These are phyloP conservation scores for Macrostomum lignano DNA, from an alignment of 1,140 invertebrate genomes.

Conservation along the genomic window DNA sequence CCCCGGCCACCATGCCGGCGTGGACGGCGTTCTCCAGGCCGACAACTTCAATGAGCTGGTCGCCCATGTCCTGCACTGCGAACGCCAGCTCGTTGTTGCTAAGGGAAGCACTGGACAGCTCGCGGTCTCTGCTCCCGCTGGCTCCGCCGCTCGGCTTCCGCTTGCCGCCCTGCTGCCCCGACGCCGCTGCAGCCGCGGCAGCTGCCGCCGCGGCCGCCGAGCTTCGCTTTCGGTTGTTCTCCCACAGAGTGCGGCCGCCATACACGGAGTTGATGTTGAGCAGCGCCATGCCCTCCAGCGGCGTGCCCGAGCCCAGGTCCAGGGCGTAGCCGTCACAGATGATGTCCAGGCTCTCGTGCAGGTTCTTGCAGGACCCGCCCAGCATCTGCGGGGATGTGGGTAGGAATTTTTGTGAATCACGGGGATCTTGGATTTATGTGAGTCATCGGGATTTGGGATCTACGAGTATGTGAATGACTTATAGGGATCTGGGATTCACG, in stretches of 20 bases:
- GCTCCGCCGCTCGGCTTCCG: no score
- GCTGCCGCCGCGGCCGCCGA: conserved; percentile 15
- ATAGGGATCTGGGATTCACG: no score
- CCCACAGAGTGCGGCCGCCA: conserved; percentile 83
- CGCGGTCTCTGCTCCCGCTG: no score
- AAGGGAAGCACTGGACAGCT: no score
- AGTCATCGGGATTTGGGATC: no score
- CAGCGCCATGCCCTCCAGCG: conserved; percentile 66
- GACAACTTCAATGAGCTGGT: conserved; percentile 74
- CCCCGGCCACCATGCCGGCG: conserved; percentile 77
- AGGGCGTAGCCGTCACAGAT: conserved; percentile 68
- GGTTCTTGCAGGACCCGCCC: conserved; percentile 73
- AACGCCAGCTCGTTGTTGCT: no score
- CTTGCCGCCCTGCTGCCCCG: no score
- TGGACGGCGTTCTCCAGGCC: conserved; percentile 77
- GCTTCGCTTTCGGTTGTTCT: no score
- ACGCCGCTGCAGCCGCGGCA: no score
- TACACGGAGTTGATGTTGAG: conserved; percentile 86
- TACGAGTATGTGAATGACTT: no score
- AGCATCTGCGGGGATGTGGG: conserved; percentile 83
- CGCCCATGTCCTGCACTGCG: conserved; percentile 58
- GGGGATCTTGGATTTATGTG: no score
- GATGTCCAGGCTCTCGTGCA: conserved; percentile 78
- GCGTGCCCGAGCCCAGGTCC: conserved; percentile 59
- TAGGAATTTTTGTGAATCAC: no score